phyloP scores from a whole-genome alignment of 2,797 vertebrate genomes.

The Dicrostonyx torquatus region DNA sequence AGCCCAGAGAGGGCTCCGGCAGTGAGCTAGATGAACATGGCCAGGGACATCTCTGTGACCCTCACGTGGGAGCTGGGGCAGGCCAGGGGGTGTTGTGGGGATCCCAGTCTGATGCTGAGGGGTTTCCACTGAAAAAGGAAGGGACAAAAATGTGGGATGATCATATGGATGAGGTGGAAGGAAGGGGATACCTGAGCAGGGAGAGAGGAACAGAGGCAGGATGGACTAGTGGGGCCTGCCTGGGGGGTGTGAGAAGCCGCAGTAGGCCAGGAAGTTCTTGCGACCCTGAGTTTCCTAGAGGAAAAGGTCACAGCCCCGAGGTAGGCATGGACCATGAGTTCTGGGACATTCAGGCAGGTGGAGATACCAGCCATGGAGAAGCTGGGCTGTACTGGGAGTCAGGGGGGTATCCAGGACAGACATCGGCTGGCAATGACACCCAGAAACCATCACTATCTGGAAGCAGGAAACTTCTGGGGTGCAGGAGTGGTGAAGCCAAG shows the following conservation, averaged over 20 bases:
- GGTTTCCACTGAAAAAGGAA: not conserved
- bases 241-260: not conserved
- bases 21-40: not conserved
- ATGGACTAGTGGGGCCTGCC: accelerated
- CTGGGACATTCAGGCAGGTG: not conserved
- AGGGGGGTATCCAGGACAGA: not conserved
- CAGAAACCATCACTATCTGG: not conserved
- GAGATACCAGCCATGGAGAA: not conserved
- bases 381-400: not conserved
- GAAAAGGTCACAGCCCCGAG: not conserved
- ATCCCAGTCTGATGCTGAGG: not conserved
- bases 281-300: not conserved
- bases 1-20: not conserved
- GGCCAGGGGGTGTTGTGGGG: not conserved
- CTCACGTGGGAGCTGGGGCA: not conserved
- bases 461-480: not conserved
- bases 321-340: not conserved
- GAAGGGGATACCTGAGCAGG: not conserved
- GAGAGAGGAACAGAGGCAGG: too few relatives aligned
- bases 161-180: not conserved
- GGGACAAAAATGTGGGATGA: not conserved
- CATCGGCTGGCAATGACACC: not conserved
- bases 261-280: not conserved
- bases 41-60: not conserved
- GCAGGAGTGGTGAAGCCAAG: not conserved